Evolutionary conservation across 1,140 invertebrate species (phyloP), one percentile per base, ranked within the genome.

Genomic region (Halictus rubicundus): DNA sequence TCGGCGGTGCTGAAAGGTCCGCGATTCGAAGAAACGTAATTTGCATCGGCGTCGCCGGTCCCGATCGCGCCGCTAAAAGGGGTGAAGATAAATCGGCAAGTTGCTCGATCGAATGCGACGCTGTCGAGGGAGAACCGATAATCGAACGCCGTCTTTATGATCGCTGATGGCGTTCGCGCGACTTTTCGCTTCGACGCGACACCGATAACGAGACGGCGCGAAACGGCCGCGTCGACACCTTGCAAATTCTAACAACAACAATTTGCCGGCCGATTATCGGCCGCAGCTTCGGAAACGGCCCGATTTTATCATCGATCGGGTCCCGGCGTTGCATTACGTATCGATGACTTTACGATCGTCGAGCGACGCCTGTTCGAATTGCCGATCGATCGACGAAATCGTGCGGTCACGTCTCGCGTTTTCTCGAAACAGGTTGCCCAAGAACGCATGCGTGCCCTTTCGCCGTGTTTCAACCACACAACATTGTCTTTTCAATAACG

Each of bases 371-470:
- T n/a, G n/a, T n/a, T n/a, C n/a, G n/a, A n/a, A n/a, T n/a, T n/a
- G n/a, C n/a, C n/a, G n/a, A n/a, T 19, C 64, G 72, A 61, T 81
- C 79, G 63, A 73, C 60, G 73, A 68, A 81, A 81, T 81, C 59
- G 64, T 66, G 16, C 23, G 69, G 70, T 12, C 42, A 12, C 42
- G 42, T 12, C 42, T 10, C 10, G 42, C 10, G 16, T 52, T 52
- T 10, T 19, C 2, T n/a, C 0, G 8, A n/a, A 21, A n/a, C 52
- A 54, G 52, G 21, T 19, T 16, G 52, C 21, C 7, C 6, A 21
- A 6, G 16, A 16, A 49, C 2, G 2, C 12, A 12, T 49, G 0
- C 14, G 19, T 52, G 2, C 42, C 0, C 6, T 52, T 52, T 52
- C 19, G n/a, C 4, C 49, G 14, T 46, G 25, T 32, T 63, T 37